These are phyloP conservation scores for Macropus fuliginosus DNA, from an alignment of 2,797 vertebrate genomes.

Conservation along the genomic window DNA sequence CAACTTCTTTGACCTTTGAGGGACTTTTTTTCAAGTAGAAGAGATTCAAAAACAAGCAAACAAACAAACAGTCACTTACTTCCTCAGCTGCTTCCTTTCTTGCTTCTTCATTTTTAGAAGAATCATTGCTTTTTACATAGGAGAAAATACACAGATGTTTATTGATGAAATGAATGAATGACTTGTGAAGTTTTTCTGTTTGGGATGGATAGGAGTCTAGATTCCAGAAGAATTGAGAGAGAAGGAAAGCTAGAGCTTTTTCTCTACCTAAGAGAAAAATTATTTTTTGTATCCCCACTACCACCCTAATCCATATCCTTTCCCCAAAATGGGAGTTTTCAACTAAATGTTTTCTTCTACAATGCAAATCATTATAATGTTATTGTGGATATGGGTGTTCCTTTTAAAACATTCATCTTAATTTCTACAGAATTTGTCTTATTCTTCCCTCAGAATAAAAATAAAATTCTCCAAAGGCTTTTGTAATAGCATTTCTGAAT, in stretches of 20 bases:
- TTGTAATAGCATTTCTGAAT: neutral
- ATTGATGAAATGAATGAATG: neutral
- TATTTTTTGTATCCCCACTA: neutral
- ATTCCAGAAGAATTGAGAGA: neutral
- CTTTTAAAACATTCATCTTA: neutral
- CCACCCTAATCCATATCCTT: neutral
- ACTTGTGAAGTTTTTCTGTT: neutral
- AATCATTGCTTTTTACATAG: neutral
- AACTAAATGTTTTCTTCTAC: neutral
- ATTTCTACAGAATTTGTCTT: neutral
- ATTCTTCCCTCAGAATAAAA: neutral
- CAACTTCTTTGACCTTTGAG: neutral
- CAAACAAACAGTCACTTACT: neutral
- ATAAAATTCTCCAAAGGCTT: neutral
- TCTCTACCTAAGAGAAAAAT: neutral
- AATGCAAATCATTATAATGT: neutral
- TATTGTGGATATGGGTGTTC: neutral
- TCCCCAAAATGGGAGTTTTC: neutral
- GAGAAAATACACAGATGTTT: neutral
- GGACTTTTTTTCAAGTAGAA: neutral
- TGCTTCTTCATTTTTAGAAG: neutral
- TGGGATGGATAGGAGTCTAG: neutral
- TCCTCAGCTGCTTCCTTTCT: neutral
- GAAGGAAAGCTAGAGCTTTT: neutral
- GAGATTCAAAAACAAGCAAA: neutral